Evolutionary conservation across 2,888 invertebrate species (phyloP).

Genomic region (Drosophila cognata): DNA sequence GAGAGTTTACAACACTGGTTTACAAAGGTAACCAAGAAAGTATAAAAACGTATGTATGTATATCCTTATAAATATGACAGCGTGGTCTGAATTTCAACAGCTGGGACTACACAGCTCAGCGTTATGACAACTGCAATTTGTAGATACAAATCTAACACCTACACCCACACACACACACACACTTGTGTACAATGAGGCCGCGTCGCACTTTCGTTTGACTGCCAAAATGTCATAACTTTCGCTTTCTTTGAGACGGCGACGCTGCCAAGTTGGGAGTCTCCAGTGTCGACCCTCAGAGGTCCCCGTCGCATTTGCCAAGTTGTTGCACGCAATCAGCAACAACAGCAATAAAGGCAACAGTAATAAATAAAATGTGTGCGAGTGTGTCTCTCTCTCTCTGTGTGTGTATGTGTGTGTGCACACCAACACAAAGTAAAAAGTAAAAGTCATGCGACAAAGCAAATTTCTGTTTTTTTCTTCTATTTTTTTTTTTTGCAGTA

Average conservation of each 20-base stretch:
- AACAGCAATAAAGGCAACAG: constrained; percentile 20
- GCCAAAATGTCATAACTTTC: constrained; percentile 78
- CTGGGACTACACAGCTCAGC: constrained; percentile 16
- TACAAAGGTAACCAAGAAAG: background rate
- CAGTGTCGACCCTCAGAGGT: constrained; percentile 32
- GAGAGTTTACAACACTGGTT: background rate
- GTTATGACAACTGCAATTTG: constrained; percentile 69
- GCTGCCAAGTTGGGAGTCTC: constrained; percentile 45
- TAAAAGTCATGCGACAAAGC: constrained; percentile 72
- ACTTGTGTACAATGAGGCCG: background rate
- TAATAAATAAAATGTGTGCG: constrained; percentile 45
- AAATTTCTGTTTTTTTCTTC: constrained; percentile 22
- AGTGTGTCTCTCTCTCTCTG: background rate
- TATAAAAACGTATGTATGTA: background rate
- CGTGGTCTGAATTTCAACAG: constrained; percentile 1
- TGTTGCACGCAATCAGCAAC: constrained; percentile 70
- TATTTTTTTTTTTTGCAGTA: constrained; percentile 59
- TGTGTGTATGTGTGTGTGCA: constrained; percentile 12
- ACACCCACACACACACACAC: constrained; percentile 22
- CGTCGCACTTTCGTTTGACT: constrained; percentile 62
- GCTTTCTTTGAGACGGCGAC: constrained; percentile 61
- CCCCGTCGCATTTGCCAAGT: constrained; percentile 47
- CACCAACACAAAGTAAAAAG: constrained; percentile 45
- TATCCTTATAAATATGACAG: background rate
- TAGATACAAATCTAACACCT: constrained; percentile 53